Conservation (phyloP, 1,140 invertebrate genomes). For the Diorhabda carinulata region DNA sequence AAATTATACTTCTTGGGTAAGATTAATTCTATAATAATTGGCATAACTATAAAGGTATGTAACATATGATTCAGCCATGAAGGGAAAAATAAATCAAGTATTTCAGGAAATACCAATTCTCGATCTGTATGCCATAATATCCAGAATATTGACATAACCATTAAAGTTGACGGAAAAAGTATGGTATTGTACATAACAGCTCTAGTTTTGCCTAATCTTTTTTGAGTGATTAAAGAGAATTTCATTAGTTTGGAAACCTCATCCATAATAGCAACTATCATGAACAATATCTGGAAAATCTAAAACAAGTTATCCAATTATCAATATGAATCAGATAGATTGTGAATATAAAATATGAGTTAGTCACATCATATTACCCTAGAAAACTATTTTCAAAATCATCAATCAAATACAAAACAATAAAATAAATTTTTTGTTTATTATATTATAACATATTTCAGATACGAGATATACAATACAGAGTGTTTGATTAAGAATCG, state of each 20-base stretch:
- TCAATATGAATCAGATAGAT: background rate
- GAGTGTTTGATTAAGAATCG: too few relatives aligned
- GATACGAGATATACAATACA: too few relatives aligned
- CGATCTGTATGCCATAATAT: constrained; percentile 25
- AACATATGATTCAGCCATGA: constrained; percentile 4
- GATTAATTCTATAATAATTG: background rate
- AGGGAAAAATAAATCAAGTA: constrained; percentile 8
- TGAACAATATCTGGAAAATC: constrained; percentile 28
- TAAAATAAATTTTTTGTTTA: too few relatives aligned
- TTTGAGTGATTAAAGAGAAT: constrained; percentile 8
- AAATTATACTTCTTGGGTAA: constrained; percentile 15
- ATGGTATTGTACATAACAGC: constrained; percentile 21
- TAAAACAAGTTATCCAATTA: constrained; percentile 19
- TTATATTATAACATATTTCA: too few relatives aligned
- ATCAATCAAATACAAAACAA: background rate
- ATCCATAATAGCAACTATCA: constrained; percentile 23
- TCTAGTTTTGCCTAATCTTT: constrained; percentile 16
- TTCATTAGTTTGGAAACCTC: constrained; percentile 22
- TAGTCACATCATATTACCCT: background rate
- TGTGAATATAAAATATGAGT: background rate
- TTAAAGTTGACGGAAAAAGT: constrained; percentile 26
- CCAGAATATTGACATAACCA: constrained; percentile 28
- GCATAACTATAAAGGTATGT: constrained; percentile 3
- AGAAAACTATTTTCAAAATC: background rate
- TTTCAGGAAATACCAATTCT: constrained; percentile 28